phyloP scores from a whole-genome alignment of 2,797 vertebrate species.

The Poliocrania exsul region DNA sequence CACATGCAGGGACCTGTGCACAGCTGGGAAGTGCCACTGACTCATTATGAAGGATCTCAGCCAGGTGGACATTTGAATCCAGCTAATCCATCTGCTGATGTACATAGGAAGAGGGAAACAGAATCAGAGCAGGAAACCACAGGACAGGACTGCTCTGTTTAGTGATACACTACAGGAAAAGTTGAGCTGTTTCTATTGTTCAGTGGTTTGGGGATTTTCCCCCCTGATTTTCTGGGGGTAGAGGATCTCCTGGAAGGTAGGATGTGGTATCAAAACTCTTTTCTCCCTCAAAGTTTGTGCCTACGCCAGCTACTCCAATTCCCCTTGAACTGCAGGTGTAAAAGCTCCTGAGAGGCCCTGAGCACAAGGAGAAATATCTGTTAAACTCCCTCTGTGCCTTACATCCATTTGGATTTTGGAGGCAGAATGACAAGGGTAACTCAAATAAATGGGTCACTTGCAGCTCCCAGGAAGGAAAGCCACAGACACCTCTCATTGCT shows the following conservation, averaged over 20 bases:
- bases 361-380: background rate
- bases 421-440: background rate
- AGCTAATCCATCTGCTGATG: background rate
- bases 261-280: background rate
- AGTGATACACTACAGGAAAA: background rate
- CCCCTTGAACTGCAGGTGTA: background rate
- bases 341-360: background rate
- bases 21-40: background rate
- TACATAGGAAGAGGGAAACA: background rate
- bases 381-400: background rate
- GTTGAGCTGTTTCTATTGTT: background rate
- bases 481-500: background rate
- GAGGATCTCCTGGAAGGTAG: background rate
- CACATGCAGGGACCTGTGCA: background rate
- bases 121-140: background rate
- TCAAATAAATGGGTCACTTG: background rate
- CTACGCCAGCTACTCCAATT: background rate
- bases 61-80: background rate
- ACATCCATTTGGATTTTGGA: background rate
- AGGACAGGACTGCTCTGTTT: background rate
- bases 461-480: background rate
- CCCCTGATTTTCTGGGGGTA: accelerated
- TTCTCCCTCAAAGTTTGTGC: background rate
- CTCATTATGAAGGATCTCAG: background rate
- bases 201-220: background rate